These are phyloP conservation scores for Diarsia mendica DNA, from an alignment of 2,888 invertebrate genomes.

Conservation along the genomic window DNA sequence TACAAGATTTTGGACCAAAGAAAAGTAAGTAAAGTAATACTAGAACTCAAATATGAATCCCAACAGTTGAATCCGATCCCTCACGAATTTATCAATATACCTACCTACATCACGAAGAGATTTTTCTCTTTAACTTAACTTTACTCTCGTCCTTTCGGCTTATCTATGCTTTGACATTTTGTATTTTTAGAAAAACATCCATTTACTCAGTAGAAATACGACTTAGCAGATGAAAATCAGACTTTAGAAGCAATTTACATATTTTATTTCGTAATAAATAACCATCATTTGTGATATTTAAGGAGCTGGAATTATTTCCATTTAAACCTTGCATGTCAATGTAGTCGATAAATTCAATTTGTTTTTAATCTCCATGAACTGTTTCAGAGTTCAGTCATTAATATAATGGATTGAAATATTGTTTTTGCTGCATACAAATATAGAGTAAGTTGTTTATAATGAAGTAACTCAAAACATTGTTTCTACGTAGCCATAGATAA, in stretches of 20 bases:
- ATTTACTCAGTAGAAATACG: conserved; percentile 11
- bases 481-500: no score
- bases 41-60: conserved; percentile 33
- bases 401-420: conserved; percentile 13
- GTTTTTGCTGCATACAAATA: background rate
- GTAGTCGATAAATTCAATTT: background rate
- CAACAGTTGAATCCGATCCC: conserved; percentile 14
- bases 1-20: conserved; percentile 5
- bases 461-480: no score
- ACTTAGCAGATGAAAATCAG: conserved; percentile 26
- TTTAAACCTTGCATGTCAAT: background rate
- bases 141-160: conserved; percentile 35
- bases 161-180: conserved; percentile 50
- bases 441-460: background rate
- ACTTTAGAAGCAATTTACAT: conserved; percentile 7
- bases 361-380: conserved; percentile 15
- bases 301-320: background rate
- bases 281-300: background rate
- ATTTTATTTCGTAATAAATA: background rate
- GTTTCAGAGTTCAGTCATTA: background rate
- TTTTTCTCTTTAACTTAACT: conserved; percentile 48
- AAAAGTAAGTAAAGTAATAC: conserved; percentile 32
- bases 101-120: no score
- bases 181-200: conserved; percentile 43
- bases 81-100: conserved; percentile 40